Base-by-base conservation (phyloP, 1,140 invertebrate species). In the Caligus rogercresseyi region DNA sequence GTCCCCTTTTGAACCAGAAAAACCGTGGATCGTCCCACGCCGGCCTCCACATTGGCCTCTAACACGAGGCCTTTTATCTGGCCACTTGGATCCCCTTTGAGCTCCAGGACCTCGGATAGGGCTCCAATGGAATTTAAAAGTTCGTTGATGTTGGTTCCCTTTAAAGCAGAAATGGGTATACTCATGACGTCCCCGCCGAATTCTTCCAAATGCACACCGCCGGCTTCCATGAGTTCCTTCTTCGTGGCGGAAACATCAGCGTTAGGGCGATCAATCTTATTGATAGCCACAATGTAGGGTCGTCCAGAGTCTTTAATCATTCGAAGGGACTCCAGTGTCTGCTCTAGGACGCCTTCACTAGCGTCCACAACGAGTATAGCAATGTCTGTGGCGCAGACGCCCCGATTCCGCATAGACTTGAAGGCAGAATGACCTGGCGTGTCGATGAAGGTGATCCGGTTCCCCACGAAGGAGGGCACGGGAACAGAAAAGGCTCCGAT, bases 341-440 rank as follows among this genome's bases (percentile, higher is more conserved):
- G 96, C 65, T 93, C 86, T 89, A 97, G 98, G 0, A 98, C 89
- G 43, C 95, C 93, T 76, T 99, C 96, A 74, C 98, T 95, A 13
- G 93, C 95, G 14, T 96, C 95, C 51, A 99, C 90, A 25, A 99
- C 94, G 24, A 99, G 75, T 52, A 98, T 83, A 25, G 98, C 85
- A 60, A 98, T 86, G 73, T 99, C 95, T 0, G 96, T 98, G 31
- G 85, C 80, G 65, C 84, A 76, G 1, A 93, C 93, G 15, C 95
- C 95, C 63, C 95, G 79, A 51, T 83, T 80, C 68, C 94, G 75
- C 89, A 98, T 95, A 0, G 89, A 77, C 56, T 78, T 81, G 72
- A 97, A 98, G 7, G 95, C 95, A 19, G 93, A 93, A 78, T 98
- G 95, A 0, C 95, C 95, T n/a, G 95, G 95, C n/a, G 95, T 99